Evolutionary conservation across 2,888 invertebrate genomes (phyloP), one percentile per base, ranked within the genome.

Genomic region (Calameuta pallipes): DNA sequence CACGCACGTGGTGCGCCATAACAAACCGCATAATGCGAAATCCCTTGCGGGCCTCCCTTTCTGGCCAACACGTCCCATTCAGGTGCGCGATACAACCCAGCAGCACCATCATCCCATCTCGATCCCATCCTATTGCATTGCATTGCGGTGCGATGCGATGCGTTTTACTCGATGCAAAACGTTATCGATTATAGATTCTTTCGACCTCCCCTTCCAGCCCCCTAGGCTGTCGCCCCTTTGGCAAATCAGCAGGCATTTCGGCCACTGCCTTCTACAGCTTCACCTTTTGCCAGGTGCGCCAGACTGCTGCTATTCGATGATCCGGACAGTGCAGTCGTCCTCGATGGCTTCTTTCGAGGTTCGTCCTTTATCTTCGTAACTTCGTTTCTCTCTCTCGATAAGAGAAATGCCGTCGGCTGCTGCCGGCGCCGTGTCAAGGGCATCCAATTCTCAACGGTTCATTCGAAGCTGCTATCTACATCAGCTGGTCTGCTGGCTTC

Each of bases 11-110:
- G 31, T 73, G 74, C 77, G 75, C 82, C 71, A 78, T 83, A 84
- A 82, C 82, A 83, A 85, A 84, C 85, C 83, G 78, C 84, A 81
- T 84, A 85, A 85, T 85, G 81, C 73, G 80, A 81, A 83, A 82
- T 75, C 80, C 77, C 80, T 83, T 80, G 83, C 78, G 15, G 79
- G 80, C 76, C 79, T 73, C 56, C 56, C 56, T 56, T 56, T 56
- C 78, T 80, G 79, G 75, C 82, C 82, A 84, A 81, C 84, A 81
- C 82, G 79, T 83, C 75, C 82, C 81, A 81, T 84, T 81, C 82
- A 81, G 79, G 36, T 71, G 69, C 75, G 73, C 76, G 79, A 78
- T 79, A 76, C 81, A 31, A 69, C 71, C 71, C 78, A 83, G 83
- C 79, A 41, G 15, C 41, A 15, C 36, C 36, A 36, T 36, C 36